Conservation (phyloP, 2,888 invertebrate species). For the Homarus gammarus region DNA sequence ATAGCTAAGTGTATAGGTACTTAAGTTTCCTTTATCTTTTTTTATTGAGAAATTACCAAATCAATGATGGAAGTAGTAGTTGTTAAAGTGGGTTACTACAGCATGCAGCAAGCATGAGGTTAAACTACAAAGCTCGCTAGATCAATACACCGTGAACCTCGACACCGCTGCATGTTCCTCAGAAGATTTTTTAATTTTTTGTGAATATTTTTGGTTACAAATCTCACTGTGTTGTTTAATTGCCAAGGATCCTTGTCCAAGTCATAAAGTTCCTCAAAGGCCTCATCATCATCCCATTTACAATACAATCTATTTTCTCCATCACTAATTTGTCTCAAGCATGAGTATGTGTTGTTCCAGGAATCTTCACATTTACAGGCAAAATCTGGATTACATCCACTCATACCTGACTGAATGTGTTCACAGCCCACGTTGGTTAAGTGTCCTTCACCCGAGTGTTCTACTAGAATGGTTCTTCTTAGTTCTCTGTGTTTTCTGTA, state of each 20-base stretch:
- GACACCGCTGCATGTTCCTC: slow-evolving; percentile 60
- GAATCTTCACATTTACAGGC: slow-evolving; percentile 92
- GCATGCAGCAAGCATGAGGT: too few relatives aligned
- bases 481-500: slow-evolving; percentile 66
- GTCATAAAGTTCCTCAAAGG: slow-evolving; percentile 72
- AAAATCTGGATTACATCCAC: slow-evolving; percentile 74
- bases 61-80: too few relatives aligned
- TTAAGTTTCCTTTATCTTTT: too few relatives aligned
- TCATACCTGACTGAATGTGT: slow-evolving; percentile 44
- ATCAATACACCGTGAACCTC: slow-evolving; percentile 55
- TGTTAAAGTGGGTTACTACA: too few relatives aligned
- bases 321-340: slow-evolving; percentile 84
- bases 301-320: slow-evolving; percentile 67
- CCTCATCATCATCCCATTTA: slow-evolving; percentile 67
- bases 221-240: slow-evolving; percentile 58
- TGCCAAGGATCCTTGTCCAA: slow-evolving; percentile 61
- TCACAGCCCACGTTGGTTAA: slow-evolving; percentile 79
- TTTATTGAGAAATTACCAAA: too few relatives aligned
- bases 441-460: slow-evolving; percentile 90
- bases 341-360: slow-evolving; percentile 90
- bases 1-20: too few relatives aligned
- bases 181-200: slow-evolving; percentile 55
- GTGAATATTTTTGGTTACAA: slow-evolving; percentile 7
- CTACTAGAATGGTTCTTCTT: slow-evolving; percentile 85
- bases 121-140: slow-evolving; percentile 60